Percentiles rank a stretch among this genome's conserved stretches.
Evolutionary conservation across 23 tunicate genomes (phyloP).

Genomic region (Oikopleura dioica): DNA sequence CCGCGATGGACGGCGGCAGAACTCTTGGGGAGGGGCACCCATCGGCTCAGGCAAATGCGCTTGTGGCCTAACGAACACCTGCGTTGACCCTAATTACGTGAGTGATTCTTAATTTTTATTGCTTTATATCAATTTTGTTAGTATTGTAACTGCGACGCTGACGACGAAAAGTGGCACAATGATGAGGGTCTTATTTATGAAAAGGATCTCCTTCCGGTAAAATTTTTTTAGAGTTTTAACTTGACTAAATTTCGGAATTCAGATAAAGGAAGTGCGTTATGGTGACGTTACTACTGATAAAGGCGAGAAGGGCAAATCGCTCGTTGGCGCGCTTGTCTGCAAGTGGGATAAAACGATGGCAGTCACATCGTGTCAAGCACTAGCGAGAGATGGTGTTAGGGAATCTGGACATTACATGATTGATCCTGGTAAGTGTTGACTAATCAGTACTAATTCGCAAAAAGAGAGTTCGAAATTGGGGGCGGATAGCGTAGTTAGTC

Average conservation of each 20-base stretch:
- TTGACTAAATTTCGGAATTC: too few relatives aligned
- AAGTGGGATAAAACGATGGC: slow-evolving; percentile 50
- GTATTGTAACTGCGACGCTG: slow-evolving; percentile 79
- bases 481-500: too few relatives aligned
- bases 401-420: slow-evolving; percentile 34
- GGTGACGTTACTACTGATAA: slow-evolving; percentile 47
- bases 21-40: slow-evolving; percentile 81
- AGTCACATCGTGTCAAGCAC: slow-evolving; percentile 53
- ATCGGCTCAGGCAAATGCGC: slow-evolving; percentile 63
- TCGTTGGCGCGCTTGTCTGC: slow-evolving; percentile 57
- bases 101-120: not conserved
- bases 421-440: slow-evolving; percentile 28
- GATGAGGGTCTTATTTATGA: slow-evolving; percentile 60
- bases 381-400: slow-evolving; percentile 40
- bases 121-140: not conserved
- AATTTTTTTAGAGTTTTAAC: too few relatives aligned
- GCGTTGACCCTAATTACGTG: slow-evolving; percentile 28
- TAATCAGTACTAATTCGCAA: too few relatives aligned
- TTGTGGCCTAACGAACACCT: slow-evolving; percentile 37
- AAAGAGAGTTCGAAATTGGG: too few relatives aligned
- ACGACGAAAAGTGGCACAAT: slow-evolving; percentile 46
- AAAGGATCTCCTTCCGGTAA: slow-evolving; percentile 39
- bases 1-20: slow-evolving; percentile 27
- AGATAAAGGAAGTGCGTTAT: slow-evolving; percentile 28
- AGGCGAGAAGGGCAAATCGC: slow-evolving; percentile 53